These are phyloP conservation scores for Addax nasomaculatus DNA, from an alignment of 2,113 vertebrate genomes.

Conservation along the genomic window DNA sequence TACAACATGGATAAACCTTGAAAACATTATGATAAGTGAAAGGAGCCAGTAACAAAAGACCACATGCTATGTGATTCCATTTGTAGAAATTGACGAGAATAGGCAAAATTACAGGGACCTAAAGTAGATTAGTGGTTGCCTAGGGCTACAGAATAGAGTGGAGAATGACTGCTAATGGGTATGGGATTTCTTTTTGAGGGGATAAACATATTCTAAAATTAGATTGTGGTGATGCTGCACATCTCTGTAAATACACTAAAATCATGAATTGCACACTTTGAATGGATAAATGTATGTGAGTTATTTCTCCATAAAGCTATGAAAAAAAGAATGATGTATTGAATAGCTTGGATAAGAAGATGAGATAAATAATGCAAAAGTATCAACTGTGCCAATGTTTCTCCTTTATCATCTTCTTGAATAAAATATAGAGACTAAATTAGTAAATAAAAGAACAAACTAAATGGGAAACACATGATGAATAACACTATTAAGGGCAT, in stretches of 20 bases:
- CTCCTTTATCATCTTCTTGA: constrained; percentile 9
- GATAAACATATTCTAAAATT: not conserved
- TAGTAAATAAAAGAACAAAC: constrained; percentile 13
- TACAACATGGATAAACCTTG: not conserved
- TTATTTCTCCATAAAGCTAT: not conserved
- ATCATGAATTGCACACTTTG: not conserved
- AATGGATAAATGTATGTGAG: not conserved
- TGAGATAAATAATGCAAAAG: constrained; percentile 25
- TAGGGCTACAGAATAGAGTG: not conserved
- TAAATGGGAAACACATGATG: not conserved
- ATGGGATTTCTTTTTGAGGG: not conserved
- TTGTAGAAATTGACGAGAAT: not conserved
- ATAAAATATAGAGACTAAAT: not conserved
- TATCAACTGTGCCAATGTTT: not conserved
- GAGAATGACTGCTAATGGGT: not conserved
- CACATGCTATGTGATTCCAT: not conserved
- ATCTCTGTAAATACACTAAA: not conserved
- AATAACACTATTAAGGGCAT: not conserved
- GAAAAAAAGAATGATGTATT: not conserved
- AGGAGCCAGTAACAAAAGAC: not conserved
- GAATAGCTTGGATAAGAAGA: not conserved
- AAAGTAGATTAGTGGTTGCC: not conserved
- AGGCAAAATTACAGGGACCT: constrained; percentile 9
- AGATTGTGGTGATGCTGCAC: not conserved
- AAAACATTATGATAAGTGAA: not conserved